Evolutionary conservation across 2,113 vertebrate genomes (phyloP).

Genomic region (Microcebus murinus): DNA sequence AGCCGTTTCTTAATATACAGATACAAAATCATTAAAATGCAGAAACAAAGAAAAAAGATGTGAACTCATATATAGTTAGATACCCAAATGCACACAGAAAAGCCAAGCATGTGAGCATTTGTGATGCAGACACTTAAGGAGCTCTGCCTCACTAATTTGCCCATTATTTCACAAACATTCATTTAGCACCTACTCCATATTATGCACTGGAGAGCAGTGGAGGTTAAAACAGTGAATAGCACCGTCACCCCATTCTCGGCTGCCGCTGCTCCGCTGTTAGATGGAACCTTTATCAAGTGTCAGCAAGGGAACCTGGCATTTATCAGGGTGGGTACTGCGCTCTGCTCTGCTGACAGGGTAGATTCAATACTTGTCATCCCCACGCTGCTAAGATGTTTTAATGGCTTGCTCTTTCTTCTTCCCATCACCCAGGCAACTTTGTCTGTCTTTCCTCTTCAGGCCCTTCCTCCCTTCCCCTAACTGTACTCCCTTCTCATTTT

Average conservation of each 20-base stretch:
- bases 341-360: conserved; percentile 76
- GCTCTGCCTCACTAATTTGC: not conserved
- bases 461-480: not conserved
- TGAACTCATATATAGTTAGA: not conserved
- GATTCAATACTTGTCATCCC: conserved; percentile 76
- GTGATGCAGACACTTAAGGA: not conserved
- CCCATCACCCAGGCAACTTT: not conserved
- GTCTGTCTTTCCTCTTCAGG: not conserved
- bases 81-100: not conserved
- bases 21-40: not conserved
- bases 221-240: conserved; percentile 64
- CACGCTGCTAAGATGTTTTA: conserved; percentile 65
- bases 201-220: not conserved
- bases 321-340: conserved; percentile 70
- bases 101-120: not conserved
- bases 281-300: conserved; percentile 84
- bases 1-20: not conserved
- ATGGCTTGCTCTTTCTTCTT: conserved; percentile 63
- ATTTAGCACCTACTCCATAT: not conserved
- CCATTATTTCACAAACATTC: not conserved
- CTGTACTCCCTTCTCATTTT: not conserved
- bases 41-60: not conserved
- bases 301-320: conserved; percentile 83
- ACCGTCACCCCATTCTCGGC: conserved; percentile 29
- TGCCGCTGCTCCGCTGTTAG: conserved; percentile 28